These are phyloP conservation scores for Spondyliosoma cantharus DNA, from an alignment of 2,797 vertebrate genomes.

Conservation along the genomic window DNA sequence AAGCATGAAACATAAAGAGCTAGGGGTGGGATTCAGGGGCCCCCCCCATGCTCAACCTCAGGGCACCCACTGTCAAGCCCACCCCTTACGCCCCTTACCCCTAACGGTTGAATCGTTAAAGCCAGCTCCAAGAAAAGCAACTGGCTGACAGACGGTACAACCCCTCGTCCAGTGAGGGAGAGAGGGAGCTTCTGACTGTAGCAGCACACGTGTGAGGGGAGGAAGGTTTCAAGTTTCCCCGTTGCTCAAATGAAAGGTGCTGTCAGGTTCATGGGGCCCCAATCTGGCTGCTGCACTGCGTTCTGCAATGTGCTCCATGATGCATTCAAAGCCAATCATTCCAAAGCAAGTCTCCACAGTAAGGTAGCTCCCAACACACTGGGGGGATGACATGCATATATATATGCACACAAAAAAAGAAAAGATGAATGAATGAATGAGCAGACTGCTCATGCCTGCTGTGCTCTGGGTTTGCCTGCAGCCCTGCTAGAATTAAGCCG, in stretches of 20 bases:
- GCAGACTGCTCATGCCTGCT: neutral
- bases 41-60: neutral
- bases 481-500: slow-evolving; percentile 10
- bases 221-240: slow-evolving; percentile 38
- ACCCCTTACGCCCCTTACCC: too few relatives aligned
- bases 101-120: neutral
- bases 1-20: neutral
- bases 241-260: neutral
- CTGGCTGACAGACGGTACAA: slow-evolving; percentile 22
- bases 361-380: neutral
- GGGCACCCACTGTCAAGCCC: neutral
- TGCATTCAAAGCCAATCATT: slow-evolving; percentile 5
- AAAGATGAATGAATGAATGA: neutral
- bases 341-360: neutral
- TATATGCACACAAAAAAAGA: too few relatives aligned
- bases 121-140: neutral
- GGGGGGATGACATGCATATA: neutral
- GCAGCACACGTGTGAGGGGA: slow-evolving; percentile 21
- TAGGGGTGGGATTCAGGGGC: neutral
- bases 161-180: neutral
- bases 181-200: neutral
- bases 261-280: slow-evolving; percentile 18
- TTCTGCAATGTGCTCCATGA: slow-evolving; percentile 2
- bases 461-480: neutral
- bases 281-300: neutral